Evolutionary conservation across 2,888 invertebrate species (phyloP).

Genomic region (Eristalis intricaria): DNA sequence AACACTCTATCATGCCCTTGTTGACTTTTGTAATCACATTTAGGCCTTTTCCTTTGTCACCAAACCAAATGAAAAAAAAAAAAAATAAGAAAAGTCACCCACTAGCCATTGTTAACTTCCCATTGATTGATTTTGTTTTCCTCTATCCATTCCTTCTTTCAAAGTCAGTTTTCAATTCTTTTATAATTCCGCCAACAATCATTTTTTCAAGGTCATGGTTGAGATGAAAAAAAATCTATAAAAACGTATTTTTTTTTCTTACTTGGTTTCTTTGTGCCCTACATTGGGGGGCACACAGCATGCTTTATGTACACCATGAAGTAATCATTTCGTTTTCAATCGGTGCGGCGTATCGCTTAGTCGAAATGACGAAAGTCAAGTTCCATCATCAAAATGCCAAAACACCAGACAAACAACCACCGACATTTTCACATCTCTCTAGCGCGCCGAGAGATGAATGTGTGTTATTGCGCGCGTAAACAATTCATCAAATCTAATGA

Average conservation of each 20-base stretch:
- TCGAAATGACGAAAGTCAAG: constrained; percentile 43
- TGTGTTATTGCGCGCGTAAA: constrained; percentile 66
- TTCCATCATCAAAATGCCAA: constrained; percentile 49
- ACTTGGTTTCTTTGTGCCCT: constrained; percentile 48
- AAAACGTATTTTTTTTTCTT: constrained; percentile 11
- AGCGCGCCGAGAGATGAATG: constrained; percentile 33
- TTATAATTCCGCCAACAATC: constrained; percentile 43
- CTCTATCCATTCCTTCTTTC: constrained; percentile 7
- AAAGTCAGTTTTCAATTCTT: constrained; percentile 16
- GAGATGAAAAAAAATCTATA: constrained; percentile 31
- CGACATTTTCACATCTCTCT: neutral
- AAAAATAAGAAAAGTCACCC: constrained; percentile 18
- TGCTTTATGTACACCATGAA: constrained; percentile 19
- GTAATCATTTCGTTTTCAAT: constrained; percentile 32
- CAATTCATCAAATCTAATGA: constrained; percentile 71
- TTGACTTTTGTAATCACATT: constrained; percentile 54
- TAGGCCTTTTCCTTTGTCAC: constrained; percentile 52
- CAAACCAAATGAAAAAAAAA: neutral
- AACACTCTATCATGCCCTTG: constrained; percentile 64
- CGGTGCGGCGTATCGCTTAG: constrained; percentile 18
- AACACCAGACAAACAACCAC: constrained; percentile 10
- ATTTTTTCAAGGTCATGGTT: constrained; percentile 65
- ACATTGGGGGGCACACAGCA: constrained; percentile 17
- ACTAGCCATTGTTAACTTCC: constrained; percentile 51
- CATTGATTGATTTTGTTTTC: constrained; percentile 48